Conservation (phyloP, 2,113 vertebrate genomes). For the Python bivittatus region DNA sequence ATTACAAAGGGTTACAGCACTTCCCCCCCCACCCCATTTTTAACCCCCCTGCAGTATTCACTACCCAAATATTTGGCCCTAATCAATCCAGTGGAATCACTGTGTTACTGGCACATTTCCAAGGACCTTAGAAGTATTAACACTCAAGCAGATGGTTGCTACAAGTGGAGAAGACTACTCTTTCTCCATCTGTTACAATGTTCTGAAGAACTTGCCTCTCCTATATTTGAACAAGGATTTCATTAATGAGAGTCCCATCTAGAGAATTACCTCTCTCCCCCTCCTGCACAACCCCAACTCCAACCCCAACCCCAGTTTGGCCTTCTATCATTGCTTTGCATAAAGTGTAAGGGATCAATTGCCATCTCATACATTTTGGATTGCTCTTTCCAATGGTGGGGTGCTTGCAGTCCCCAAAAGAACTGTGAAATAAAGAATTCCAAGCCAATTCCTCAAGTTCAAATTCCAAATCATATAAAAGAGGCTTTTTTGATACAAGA, state of each 20-base stretch:
- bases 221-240: not conserved
- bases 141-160: too few species aligned
- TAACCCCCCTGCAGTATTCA: not conserved
- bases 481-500: not conserved
- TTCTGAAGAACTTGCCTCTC: not conserved
- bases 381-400: not conserved
- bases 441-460: not conserved
- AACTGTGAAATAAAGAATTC: not conserved
- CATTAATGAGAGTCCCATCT: not conserved
- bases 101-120: not conserved
- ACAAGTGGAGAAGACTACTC: too few species aligned
- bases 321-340: not conserved
- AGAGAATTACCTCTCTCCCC: not conserved
- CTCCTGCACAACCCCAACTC: not conserved
- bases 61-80: not conserved
- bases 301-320: too few species aligned
- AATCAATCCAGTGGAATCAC: not conserved
- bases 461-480: not conserved
- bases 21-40: not conserved
- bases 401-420: not conserved
- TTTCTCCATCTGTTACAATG: too few species aligned
- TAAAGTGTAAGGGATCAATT: not conserved
- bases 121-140: not conserved
- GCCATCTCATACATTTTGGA: not conserved
- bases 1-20: not conserved